Base-by-base conservation (phyloP, 2,113 vertebrate species). In the Spilogale gracilis region DNA sequence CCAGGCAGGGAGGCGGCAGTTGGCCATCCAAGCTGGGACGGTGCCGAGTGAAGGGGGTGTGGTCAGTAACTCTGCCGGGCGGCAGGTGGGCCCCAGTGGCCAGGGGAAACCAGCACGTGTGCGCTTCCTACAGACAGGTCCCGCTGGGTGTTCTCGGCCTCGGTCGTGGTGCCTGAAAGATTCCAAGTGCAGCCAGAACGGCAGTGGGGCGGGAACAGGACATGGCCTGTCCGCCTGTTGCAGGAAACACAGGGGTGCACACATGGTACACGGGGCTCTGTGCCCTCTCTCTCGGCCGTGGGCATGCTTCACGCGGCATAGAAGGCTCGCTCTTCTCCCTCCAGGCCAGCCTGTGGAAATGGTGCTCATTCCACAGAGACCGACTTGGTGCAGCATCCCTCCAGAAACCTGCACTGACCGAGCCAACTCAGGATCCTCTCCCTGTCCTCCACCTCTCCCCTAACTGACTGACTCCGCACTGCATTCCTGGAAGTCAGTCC, bases 71-170 rank as follows among this genome's bases (percentile, higher is more conserved):
- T 3, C 0, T 20, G 45, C 65, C 2, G 27, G 69, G 27, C 32
- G 2, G 27, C 9, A 8, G 6, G 54, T 25, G 18, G 58, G 30
- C 23, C 16, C 16, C 0, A 5, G 17, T 7, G 5, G 60, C 2
- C 17, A 20, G 54, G 8, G 32, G 18, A 18, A 11, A 1, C 11
- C 0, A 6, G 48, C 9, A 0, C 3, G 0, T 0, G 2, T 0
- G 11, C 5, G 54, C 94, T 38, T 23, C 32, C 48, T 30, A 7
- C 2, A 43, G 7, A 16, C 20, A 13, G 58, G 32, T 58, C 73
- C 43, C 23, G 0, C 4, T 11, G 50, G 21, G 10, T 21, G 7
- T 16, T 32, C 52, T 32, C 60, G 13, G 18, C 87, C 74, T 9
- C 6, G 23, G 25, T n/a, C 45, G 2, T 1, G 5, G 9, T 45